Conservation (phyloP, 37 sponge, comb jelly and placozoan genomes). For the Corticium candelabrum region DNA sequence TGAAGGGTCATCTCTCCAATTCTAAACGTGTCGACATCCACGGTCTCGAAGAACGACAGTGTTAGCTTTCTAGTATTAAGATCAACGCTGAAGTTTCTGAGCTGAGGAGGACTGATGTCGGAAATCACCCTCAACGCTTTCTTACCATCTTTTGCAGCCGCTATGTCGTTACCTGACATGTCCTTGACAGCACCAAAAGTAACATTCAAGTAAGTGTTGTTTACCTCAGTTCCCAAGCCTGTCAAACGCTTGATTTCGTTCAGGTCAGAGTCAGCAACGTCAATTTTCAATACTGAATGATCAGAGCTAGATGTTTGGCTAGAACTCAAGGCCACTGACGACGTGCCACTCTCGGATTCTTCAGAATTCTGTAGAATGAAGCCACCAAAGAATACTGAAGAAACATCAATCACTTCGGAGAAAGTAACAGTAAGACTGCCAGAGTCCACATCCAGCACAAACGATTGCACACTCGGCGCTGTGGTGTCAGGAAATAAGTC, state of each 20-base stretch:
- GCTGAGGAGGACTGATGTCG: slow-evolving; percentile 49
- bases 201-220: slow-evolving; percentile 41
- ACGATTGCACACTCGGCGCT: slow-evolving; percentile 33
- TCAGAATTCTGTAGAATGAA: no score
- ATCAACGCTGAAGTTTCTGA: slow-evolving; percentile 17
- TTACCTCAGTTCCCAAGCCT: slow-evolving; percentile 24
- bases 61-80: slow-evolving; percentile 52
- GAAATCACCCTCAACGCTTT: slow-evolving; percentile 17
- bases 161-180: slow-evolving; percentile 39
- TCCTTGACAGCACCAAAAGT: slow-evolving; percentile 42
- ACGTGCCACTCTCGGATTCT: no score
- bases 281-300: no score
- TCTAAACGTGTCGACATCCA: slow-evolving; percentile 33
- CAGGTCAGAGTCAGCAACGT: slow-evolving; percentile 7
- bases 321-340: no score
- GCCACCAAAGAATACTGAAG: slow-evolving; percentile 23
- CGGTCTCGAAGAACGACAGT: slow-evolving; percentile 76
- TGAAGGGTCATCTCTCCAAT: slow-evolving; percentile 48
- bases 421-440: slow-evolving; percentile 58
- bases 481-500: slow-evolving; percentile 36
- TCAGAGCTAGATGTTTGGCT: no score
- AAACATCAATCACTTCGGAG: slow-evolving; percentile 52
- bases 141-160: slow-evolving; percentile 11
- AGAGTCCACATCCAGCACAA: slow-evolving; percentile 49
- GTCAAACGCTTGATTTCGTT: slow-evolving; percentile 26